Conservation (phyloP, 2,888 invertebrate genomes). For the Drosophila lutescens region DNA sequence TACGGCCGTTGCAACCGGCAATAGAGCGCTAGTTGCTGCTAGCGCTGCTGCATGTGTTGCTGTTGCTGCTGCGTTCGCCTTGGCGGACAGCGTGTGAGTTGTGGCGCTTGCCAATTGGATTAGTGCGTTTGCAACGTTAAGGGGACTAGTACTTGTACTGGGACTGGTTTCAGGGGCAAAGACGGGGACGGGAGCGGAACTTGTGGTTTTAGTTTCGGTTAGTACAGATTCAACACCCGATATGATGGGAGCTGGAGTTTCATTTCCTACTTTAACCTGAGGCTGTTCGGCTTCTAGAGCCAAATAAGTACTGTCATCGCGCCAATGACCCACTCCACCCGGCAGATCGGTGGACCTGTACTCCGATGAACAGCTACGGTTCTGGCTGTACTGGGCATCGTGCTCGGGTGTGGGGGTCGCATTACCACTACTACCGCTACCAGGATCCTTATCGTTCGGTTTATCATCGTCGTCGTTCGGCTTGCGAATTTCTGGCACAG, state of each 20-base stretch:
- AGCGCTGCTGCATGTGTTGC: slow-evolving; percentile 71
- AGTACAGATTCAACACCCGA: slow-evolving; percentile 52
- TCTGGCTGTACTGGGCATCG: slow-evolving; percentile 60
- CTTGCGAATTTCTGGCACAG: slow-evolving; percentile 81
- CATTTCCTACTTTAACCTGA: slow-evolving; percentile 58
- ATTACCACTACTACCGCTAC: slow-evolving; percentile 86
- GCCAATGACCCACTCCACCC: slow-evolving; percentile 92
- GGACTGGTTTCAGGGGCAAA: slow-evolving; percentile 53
- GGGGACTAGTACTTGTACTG: slow-evolving; percentile 49
- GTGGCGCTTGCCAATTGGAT: slow-evolving; percentile 82
- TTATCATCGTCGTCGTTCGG: slow-evolving; percentile 84
- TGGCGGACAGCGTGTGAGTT: slow-evolving; percentile 73
- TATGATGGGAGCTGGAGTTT: slow-evolving; percentile 36
- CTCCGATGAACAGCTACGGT: slow-evolving; percentile 85
- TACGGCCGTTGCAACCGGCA: slow-evolving; percentile 70
- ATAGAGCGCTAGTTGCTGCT: slow-evolving; percentile 67
- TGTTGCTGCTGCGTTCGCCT: slow-evolving; percentile 70
- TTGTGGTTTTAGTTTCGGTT: slow-evolving; percentile 61
- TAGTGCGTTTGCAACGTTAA: slow-evolving; percentile 81
- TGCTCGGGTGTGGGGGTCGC: slow-evolving; percentile 77
- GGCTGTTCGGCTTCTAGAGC: slow-evolving; percentile 86
- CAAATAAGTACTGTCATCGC: slow-evolving; percentile 91
- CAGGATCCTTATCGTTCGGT: slow-evolving; percentile 87
- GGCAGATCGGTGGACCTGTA: slow-evolving; percentile 90
- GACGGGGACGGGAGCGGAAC: slow-evolving; percentile 33